Evolutionary conservation across 2,113 vertebrate species (phyloP).

Genomic region (Trachemys scripta): DNA sequence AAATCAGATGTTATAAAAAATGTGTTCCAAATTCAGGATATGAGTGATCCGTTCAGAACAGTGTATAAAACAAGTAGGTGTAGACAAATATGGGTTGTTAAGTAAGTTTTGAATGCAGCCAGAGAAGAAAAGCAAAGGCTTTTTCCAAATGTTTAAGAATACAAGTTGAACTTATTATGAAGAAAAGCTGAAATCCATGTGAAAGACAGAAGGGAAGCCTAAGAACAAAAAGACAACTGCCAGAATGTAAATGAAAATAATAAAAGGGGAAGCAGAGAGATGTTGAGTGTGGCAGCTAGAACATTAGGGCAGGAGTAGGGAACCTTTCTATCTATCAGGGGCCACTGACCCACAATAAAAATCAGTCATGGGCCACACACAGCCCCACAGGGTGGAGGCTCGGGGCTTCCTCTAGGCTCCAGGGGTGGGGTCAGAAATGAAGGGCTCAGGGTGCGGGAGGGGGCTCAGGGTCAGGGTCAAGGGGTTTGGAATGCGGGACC

Average conservation of each 20-base stretch:
- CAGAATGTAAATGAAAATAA: background rate
- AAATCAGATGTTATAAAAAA: background rate
- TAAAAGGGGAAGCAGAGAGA: background rate
- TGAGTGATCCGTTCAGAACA: background rate
- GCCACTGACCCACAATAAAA: no score
- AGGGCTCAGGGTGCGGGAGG: no score
- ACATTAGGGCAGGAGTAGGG: background rate
- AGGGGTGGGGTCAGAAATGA: no score
- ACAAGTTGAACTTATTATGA: background rate
- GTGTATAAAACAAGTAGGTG: background rate
- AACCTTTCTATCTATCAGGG: no score
- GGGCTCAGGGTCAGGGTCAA: no score
- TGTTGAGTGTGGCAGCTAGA: background rate
- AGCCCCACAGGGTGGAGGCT: no score
- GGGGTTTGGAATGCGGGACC: no score
- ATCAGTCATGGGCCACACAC: no score
- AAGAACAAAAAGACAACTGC: background rate
- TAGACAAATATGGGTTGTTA: background rate
- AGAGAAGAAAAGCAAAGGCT: background rate
- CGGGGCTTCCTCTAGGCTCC: no score
- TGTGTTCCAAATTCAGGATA: background rate
- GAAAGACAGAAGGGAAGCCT: background rate
- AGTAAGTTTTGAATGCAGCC: background rate
- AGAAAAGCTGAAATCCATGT: rapidly evolving
- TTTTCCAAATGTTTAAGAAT: background rate